These are phyloP conservation scores for Cynoglossus semilaevis DNA, from an alignment of 2,113 vertebrate species.

Conservation along the genomic window DNA sequence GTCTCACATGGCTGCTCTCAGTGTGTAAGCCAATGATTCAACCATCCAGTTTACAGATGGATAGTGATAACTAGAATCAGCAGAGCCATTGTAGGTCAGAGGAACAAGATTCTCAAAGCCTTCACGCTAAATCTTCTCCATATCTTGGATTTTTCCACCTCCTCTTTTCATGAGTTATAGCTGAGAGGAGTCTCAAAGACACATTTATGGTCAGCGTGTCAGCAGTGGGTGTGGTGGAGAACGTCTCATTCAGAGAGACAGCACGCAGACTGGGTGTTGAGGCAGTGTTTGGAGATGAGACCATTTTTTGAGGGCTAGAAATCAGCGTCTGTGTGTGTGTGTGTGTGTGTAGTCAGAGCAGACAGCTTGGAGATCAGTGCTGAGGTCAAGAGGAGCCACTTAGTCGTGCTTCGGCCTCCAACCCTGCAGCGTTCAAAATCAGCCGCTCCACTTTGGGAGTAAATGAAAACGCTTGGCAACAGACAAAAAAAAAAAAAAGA, in stretches of 20 bases:
- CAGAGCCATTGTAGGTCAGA: constrained; percentile 39
- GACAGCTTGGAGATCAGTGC: constrained; percentile 65
- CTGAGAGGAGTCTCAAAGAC: constrained; percentile 42
- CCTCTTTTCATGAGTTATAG: constrained; percentile 28
- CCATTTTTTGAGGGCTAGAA: constrained; percentile 39
- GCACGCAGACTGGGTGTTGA: constrained; percentile 35
- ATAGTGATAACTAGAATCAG: constrained; percentile 46
- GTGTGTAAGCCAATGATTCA: constrained; percentile 54
- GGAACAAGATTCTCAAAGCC: constrained; percentile 26
- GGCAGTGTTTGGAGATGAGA: constrained; percentile 44
- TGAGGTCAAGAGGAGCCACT: constrained; percentile 74
- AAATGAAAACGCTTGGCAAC: constrained; percentile 58
- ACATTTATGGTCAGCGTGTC: constrained; percentile 43
- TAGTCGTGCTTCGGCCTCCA: constrained; percentile 66
- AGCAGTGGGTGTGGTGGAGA: constrained; percentile 26
- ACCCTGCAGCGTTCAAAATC: constrained; percentile 60
- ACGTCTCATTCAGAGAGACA: constrained; percentile 47
- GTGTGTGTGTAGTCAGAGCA: constrained; percentile 48
- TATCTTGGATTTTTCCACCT: constrained; percentile 18
- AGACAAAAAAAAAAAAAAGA: constrained; percentile 35
- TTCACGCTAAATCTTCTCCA: constrained; percentile 19
- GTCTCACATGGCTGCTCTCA: constrained; percentile 51
- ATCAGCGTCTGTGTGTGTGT: constrained; percentile 33
- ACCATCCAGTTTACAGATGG: constrained; percentile 50
- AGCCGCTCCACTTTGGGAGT: constrained; percentile 50